Conservation (phyloP, 2,888 invertebrate species). For the Orthosia cruda region DNA sequence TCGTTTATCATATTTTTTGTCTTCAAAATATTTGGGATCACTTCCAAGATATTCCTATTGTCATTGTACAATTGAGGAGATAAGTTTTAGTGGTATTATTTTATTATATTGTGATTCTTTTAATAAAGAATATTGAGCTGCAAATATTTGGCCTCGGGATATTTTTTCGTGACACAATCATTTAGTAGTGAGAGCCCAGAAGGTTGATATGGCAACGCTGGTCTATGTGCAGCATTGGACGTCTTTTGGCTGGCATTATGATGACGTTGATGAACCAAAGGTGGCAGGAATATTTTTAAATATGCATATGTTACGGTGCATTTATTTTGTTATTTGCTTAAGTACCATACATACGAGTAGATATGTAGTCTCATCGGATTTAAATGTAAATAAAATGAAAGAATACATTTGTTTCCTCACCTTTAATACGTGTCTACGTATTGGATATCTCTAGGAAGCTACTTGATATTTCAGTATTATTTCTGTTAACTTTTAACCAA, state of each 20-base stretch:
- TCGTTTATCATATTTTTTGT: slow-evolving; percentile 73
- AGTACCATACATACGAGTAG: too few relatives aligned
- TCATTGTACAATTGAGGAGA: slow-evolving; percentile 59
- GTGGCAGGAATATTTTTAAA: neutral
- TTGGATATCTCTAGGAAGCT: neutral
- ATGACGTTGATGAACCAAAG: neutral
- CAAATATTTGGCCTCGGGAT: slow-evolving; percentile 28
- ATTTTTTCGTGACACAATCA: slow-evolving; percentile 9
- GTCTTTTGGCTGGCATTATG: neutral
- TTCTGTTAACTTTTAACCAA: neutral
- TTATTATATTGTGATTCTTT: slow-evolving; percentile 40
- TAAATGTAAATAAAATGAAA: neutral
- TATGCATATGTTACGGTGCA: neutral
- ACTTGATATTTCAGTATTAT: neutral
- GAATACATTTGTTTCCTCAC: too few relatives aligned
- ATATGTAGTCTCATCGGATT: neutral
- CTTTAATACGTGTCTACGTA: neutral
- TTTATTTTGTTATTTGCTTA: neutral
- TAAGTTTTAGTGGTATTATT: slow-evolving; percentile 45
- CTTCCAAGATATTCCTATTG: slow-evolving; percentile 62
- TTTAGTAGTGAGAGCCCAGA: neutral
- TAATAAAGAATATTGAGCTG: slow-evolving; percentile 34
- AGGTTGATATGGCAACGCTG: neutral
- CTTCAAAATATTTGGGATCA: slow-evolving; percentile 69
- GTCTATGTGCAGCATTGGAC: neutral